Conservation (phyloP, 2,888 invertebrate genomes). For the Tridacna gigas region DNA sequence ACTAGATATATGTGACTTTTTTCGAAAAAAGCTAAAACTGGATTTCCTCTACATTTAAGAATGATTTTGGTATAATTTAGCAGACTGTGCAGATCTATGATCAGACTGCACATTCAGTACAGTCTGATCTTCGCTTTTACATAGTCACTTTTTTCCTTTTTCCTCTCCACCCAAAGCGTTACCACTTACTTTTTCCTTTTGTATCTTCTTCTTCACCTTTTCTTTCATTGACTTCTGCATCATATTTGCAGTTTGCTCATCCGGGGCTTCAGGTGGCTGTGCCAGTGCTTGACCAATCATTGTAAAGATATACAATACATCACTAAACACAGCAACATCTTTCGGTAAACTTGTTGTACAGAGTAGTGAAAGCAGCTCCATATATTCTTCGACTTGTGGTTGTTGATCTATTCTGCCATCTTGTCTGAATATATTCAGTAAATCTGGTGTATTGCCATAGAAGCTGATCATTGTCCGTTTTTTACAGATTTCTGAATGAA, state of each 20-base stretch:
- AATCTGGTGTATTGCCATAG: conserved; percentile 45
- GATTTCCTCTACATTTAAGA: too few relatives aligned
- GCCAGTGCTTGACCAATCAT: conserved; percentile 67
- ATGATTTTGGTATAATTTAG: too few relatives aligned
- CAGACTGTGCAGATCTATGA: too few relatives aligned
- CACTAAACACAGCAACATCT: conserved; percentile 62
- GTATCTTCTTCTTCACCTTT: conserved; percentile 44
- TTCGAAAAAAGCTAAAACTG: too few relatives aligned
- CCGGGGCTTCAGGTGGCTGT: conserved; percentile 34
- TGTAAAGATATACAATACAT: conserved; percentile 70
- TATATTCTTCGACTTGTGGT: conserved; percentile 75
- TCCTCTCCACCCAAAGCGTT: too few relatives aligned
- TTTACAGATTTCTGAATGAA: conserved; percentile 69
- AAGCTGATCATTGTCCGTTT: conserved; percentile 62
- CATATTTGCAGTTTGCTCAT: conserved; percentile 42
- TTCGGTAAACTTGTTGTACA: conserved; percentile 63
- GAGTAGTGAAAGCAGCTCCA: conserved; percentile 73
- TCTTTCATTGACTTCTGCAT: conserved; percentile 39
- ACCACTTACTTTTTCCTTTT: conserved; percentile 57
- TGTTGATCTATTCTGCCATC: conserved; percentile 65
- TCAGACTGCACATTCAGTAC: too few relatives aligned
- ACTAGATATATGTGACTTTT: too few relatives aligned
- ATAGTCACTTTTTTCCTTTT: too few relatives aligned
- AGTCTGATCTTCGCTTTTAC: too few relatives aligned
- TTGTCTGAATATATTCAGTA: conserved; percentile 62